These are phyloP conservation scores for Aethina tumida DNA, from an alignment of 1,140 invertebrate genomes.

Conservation along the genomic window DNA sequence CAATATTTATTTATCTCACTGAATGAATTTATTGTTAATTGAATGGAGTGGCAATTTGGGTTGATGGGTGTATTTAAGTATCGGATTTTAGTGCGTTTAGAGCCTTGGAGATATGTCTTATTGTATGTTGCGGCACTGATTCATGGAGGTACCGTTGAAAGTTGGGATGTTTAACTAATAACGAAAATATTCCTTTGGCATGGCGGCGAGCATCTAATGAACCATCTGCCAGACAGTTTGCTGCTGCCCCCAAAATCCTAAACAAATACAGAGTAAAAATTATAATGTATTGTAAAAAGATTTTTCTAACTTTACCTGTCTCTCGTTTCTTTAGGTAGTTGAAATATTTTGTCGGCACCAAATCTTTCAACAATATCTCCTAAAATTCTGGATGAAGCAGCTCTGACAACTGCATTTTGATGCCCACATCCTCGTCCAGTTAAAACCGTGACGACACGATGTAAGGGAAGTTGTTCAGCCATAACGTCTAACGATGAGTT, in stretches of 20 bases:
- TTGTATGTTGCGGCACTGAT: conserved; percentile 51
- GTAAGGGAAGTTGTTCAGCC: conserved; percentile 56
- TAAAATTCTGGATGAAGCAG: conserved; percentile 69
- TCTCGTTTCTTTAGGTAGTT: conserved; percentile 62
- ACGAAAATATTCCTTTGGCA: conserved; percentile 54
- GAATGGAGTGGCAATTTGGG: neutral
- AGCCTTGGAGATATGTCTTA: conserved; percentile 58
- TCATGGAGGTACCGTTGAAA: conserved; percentile 55
- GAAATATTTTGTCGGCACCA: conserved; percentile 63
- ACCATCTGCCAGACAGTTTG: conserved; percentile 76
- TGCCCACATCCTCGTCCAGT: conserved; percentile 54
- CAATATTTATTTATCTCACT: too few relatives aligned
- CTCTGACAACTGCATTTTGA: conserved; percentile 75
- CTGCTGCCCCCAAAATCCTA: conserved; percentile 65
- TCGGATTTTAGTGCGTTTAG: conserved; percentile 48
- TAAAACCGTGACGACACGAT: conserved; percentile 43
- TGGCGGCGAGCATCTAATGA: conserved; percentile 73
- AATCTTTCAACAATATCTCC: conserved; percentile 57
- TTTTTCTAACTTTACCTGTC: too few relatives aligned
- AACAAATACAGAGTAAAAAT: too few relatives aligned
- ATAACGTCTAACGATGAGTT: conserved; percentile 71
- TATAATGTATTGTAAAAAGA: too few relatives aligned
- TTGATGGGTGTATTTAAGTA: conserved; percentile 15
- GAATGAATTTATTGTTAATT: conserved; percentile 1
- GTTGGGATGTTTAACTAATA: conserved; percentile 47